phyloP scores from a whole-genome alignment of 2,113 vertebrate species.

The Onychorhynchus coronatus region DNA sequence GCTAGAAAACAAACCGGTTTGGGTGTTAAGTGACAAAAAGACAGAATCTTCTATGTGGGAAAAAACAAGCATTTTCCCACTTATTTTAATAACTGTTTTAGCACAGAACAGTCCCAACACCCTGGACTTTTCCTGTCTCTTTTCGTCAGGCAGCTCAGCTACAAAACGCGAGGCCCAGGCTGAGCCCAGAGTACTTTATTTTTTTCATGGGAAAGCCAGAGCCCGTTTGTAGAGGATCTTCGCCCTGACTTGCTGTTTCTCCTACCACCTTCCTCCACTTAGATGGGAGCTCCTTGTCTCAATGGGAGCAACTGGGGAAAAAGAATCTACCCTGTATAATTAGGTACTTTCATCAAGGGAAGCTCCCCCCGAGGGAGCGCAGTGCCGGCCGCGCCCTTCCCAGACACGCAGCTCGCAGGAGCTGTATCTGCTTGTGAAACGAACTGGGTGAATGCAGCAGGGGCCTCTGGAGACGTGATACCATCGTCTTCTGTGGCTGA shows the following conservation, averaged over 20 bases:
- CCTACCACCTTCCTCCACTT: slow-evolving; percentile 25
- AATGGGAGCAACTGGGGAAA: slow-evolving; percentile 1
- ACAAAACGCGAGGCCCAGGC: not conserved
- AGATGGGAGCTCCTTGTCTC: not conserved
- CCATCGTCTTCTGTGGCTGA: slow-evolving; percentile 16
- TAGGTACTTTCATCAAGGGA: slow-evolving; percentile 54
- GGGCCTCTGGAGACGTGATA: not conserved
- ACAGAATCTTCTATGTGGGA: not conserved
- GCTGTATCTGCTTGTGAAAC: slow-evolving; percentile 48
- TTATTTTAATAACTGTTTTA: not conserved
- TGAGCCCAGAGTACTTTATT: not conserved
- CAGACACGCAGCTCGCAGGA: slow-evolving; percentile 21
- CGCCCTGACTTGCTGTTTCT: slow-evolving; percentile 48
- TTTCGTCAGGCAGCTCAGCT: not conserved
- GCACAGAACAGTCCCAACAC: not conserved
- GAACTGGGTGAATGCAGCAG: not conserved
- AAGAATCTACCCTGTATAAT: slow-evolving; percentile 15
- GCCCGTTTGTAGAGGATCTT: not conserved
- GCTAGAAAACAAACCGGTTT: not conserved
- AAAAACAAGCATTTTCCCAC: not conserved
- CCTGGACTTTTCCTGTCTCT: not conserved
- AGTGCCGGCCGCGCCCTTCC: not conserved
- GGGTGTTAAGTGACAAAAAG: not conserved
- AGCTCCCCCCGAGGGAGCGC: slow-evolving; percentile 2
- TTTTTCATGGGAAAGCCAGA: not conserved